Conservation (phyloP, 2,113 vertebrate genomes). For the Harpagus bidentatus region DNA sequence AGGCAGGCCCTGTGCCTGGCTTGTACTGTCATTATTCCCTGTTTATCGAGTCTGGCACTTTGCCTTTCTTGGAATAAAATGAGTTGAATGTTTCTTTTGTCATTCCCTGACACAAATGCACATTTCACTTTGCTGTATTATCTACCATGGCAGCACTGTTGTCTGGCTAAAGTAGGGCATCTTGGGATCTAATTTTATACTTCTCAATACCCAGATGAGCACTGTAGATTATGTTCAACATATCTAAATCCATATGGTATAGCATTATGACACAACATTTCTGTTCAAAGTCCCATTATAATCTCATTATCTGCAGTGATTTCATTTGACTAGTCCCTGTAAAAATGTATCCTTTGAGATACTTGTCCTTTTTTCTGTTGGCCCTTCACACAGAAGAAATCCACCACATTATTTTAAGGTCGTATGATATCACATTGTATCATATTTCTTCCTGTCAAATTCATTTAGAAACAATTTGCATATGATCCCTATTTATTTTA, state of each 20-base stretch:
- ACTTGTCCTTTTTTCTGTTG: background rate
- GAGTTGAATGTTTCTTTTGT: background rate
- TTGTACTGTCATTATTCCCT: background rate
- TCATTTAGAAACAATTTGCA: background rate
- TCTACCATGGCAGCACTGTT: background rate
- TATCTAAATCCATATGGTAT: background rate
- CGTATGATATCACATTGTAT: background rate
- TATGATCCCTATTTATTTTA: background rate
- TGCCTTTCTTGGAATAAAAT: background rate
- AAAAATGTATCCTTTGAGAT: background rate
- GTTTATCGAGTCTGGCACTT: background rate
- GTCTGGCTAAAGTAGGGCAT: background rate
- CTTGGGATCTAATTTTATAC: conserved; percentile 10
- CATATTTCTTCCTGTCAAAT: background rate
- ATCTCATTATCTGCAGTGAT: conserved; percentile 29
- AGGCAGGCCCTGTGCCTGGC: background rate
- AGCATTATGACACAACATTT: background rate
- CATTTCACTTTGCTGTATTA: background rate
- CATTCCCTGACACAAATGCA: background rate
- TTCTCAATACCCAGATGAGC: background rate
- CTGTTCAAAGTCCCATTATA: conserved; percentile 2
- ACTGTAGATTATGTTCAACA: background rate
- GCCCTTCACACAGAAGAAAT: background rate
- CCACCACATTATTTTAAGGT: background rate
- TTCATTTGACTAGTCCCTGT: background rate